A percentile compares a stretch with the other conserved stretches of the same genome.
Evolutionary conservation across 1,140 invertebrate genomes (phyloP).

Genomic region (Triops cancriformis): DNA sequence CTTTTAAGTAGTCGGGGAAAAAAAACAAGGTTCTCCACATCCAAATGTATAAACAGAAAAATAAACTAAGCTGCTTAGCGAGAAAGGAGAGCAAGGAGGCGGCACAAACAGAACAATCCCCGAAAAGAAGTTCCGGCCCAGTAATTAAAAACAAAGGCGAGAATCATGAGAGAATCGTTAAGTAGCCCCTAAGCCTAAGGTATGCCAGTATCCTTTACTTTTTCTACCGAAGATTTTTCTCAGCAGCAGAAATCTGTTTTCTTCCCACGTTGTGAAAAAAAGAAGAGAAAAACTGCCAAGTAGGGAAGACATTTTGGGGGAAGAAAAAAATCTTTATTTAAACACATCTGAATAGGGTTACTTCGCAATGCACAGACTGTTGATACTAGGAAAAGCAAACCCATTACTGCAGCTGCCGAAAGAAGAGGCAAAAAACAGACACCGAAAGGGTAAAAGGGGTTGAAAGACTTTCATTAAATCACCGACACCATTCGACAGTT

Average conservation of each 20-base stretch:
- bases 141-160: slow-evolving; percentile 7
- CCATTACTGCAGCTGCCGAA: neutral
- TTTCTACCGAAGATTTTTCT: neutral
- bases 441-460: neutral
- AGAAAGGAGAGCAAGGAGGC: neutral
- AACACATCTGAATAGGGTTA: neutral
- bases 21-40: neutral
- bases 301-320: no score
- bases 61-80: slow-evolving; percentile 1
- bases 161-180: slow-evolving; percentile 3
- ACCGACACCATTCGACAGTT: neutral
- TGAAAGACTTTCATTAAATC: neutral
- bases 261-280: neutral
- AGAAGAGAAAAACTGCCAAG: neutral
- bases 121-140: neutral
- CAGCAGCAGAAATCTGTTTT: neutral
- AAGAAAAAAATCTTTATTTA: neutral
- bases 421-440: neutral
- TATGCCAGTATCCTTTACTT: neutral
- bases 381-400: neutral
- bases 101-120: neutral
- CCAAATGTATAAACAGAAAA: neutral
- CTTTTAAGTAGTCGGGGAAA: neutral
- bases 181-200: neutral
- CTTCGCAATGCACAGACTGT: neutral